These are phyloP conservation scores for Pachyuromys duprasi DNA, from an alignment of 2,797 vertebrate species.

Conservation along the genomic window DNA sequence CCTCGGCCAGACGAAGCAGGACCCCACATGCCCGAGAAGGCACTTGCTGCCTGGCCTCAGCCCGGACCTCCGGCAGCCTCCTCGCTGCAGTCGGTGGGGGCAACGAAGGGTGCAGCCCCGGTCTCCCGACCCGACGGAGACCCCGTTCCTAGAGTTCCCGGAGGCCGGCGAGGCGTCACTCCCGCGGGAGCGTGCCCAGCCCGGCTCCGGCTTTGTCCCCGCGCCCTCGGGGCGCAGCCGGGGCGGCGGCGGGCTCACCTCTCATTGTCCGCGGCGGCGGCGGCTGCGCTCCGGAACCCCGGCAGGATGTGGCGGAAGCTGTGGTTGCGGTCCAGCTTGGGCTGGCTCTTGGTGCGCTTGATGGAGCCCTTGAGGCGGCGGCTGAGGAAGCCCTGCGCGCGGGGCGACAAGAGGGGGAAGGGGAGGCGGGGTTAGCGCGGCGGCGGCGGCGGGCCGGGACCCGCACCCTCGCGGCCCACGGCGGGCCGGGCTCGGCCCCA, in stretches of 20 bases:
- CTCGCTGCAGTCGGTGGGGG: background rate
- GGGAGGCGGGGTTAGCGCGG: constrained; percentile 82
- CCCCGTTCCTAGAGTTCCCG: constrained; percentile 67
- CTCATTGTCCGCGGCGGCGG: constrained; percentile 92
- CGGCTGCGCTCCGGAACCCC: constrained; percentile 93
- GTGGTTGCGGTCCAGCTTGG: constrained; percentile 98
- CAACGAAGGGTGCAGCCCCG: background rate
- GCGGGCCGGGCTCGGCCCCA: constrained; percentile 77
- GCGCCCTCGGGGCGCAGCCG: constrained; percentile 69
- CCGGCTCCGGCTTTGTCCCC: constrained; percentile 75
- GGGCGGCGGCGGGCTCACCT: constrained; percentile 89
- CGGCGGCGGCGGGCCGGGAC: constrained; percentile 66
- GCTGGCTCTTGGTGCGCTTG: constrained; percentile 99
- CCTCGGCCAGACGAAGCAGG: constrained; percentile 51
- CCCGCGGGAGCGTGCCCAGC: background rate
- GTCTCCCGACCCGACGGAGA: background rate
- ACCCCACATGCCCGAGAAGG: constrained; percentile 41
- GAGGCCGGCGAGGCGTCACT: constrained; percentile 45
- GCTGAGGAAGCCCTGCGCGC: constrained; percentile 96
- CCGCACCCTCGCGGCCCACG: constrained; percentile 72
- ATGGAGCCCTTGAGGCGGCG: constrained; percentile 98
- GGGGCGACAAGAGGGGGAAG: constrained; percentile 82
- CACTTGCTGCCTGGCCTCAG: constrained; percentile 53
- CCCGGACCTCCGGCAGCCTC: background rate
- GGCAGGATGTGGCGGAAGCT: constrained; percentile 99